These are phyloP conservation scores for Labeo catla DNA, from an alignment of 2,113 vertebrate genomes.

Conservation along the genomic window DNA sequence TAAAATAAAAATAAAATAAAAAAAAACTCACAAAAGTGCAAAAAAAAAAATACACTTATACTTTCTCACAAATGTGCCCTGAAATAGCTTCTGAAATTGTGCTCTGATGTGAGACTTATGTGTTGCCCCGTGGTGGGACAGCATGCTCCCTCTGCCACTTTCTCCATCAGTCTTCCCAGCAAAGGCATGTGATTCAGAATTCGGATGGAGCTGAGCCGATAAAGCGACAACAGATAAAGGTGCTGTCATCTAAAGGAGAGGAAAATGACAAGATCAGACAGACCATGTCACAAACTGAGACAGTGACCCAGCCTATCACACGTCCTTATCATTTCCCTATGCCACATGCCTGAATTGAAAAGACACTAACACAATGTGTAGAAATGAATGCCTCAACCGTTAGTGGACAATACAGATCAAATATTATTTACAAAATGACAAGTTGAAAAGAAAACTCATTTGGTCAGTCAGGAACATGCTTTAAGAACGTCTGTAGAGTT, in stretches of 20 bases:
- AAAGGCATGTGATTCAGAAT: not conserved
- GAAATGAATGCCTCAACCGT: not conserved
- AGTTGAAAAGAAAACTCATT: not conserved
- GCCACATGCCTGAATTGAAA: conserved; percentile 3
- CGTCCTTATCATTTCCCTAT: not conserved
- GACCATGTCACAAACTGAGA: not conserved
- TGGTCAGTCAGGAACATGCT: not conserved
- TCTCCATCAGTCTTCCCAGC: conserved; percentile 15
- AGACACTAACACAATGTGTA: not conserved
- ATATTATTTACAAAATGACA: conserved; percentile 3
- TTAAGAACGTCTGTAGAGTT: not conserved
- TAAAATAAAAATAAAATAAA: not conserved
- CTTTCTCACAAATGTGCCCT: not conserved
- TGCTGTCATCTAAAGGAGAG: conserved; percentile 28
- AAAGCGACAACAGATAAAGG: conserved; percentile 32
- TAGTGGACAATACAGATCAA: not conserved
- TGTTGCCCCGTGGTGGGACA: not conserved
- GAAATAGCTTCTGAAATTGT: not conserved
- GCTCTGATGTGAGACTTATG: not conserved
- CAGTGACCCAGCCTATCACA: conserved; percentile 2
- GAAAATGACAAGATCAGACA: conserved; percentile 26
- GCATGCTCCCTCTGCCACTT: not conserved
- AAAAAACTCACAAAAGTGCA: not conserved
- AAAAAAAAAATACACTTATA: not conserved
- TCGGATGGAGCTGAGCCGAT: conserved; percentile 30